Evolutionary conservation across 2,113 vertebrate genomes (phyloP), one percentile per base, ranked within the genome.

Genomic region (Rhabdomys dilectus): DNA sequence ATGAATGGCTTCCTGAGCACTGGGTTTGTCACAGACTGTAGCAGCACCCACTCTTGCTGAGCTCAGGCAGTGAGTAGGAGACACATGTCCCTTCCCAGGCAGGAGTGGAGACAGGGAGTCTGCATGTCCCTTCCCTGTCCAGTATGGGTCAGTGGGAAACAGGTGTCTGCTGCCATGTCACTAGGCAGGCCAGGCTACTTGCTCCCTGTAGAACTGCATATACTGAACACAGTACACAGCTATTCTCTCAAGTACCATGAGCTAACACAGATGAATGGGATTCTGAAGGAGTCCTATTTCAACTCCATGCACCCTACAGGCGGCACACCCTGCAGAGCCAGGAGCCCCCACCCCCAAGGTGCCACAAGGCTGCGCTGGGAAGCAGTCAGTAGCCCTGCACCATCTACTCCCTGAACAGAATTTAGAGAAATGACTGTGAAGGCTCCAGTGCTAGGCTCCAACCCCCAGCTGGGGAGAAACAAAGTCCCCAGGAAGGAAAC

Each of bases 11-110:
- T n/a, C 80, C 29, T n/a, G 17, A 88, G 39, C 3, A 0, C 58
- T 0, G 0, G 31, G n/a, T 13, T 1, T 0, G n/a, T 12, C 56
- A 58, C 26, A 1, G 5, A 48, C 89, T 34, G 21, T 0, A 2
- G 48, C 2, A 1, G 85, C 0, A 1, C 0, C 9, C 0, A 0
- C 45, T 42, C 10, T 5, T 70, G 66, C 10, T 21, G 26, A 24
- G 9, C 51, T 34, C 7, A 13, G 51, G 12, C 0, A 2, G 42
- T 5, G 31, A 10, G 39, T 42, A 16, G 42, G 56, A 73, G 64
- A 17, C 31, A 15, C 0, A 2, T 1, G 2, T 5, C 15, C 6
- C 42, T 31, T 31, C 48, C 29, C 29, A 8, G 10, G 36, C 45
- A 17, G 39, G 39, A 22, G 12, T 0, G 3, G 48, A 15, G 48